Base-by-base conservation (phyloP, 2,797 vertebrate genomes). In the Lagocephalus sceleratus region DNA sequence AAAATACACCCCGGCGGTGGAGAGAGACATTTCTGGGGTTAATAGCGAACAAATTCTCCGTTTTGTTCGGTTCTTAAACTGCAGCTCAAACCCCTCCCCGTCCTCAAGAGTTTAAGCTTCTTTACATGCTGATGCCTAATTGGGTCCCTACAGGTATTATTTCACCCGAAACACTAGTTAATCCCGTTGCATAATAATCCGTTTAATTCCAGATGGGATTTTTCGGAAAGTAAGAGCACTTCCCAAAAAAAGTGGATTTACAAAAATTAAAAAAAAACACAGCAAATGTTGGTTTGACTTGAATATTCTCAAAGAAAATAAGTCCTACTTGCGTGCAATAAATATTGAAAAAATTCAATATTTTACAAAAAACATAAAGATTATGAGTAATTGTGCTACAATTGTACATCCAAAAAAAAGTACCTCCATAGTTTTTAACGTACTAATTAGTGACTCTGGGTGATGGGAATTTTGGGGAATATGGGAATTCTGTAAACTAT, bases 151-250 rank as follows among this genome's bases (percentile, higher is more conserved):
- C 58, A 81, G 57, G 66, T 25, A 20, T 17, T 60, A 40, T 35
- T 64, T 76, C 80, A 58, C 72, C 17, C 47, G 47, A 40, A 66
- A 19, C 29, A 51, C 38, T 29, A 8, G 73, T 74, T 83, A 72
- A 81, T 76, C 59, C 20, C 6, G n/a, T 40, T 17, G 17, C 32
- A 35, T 12, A 35, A 35, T 35, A 35, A 35, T 35, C 32, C 26
- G 8, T 29, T 1, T 29, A 29, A 29, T 29, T 29, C 4, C 39
- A 17, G 2, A 8, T 19, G 61, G 42, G 40, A 77, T 74, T 60
- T 66, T 54, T n/a, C n/a, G 59, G 69, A 66, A 75, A 78, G 51
- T 54, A 66, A 63, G 21, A 46, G 25, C 47, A 66, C 1, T 76
- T 78, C 76, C 70, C 66, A 68, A 70, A 71, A 65, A n/a, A n/a